Base-by-base conservation (phyloP, 2,113 vertebrate species). In the Paedocypris sp. region DNA sequence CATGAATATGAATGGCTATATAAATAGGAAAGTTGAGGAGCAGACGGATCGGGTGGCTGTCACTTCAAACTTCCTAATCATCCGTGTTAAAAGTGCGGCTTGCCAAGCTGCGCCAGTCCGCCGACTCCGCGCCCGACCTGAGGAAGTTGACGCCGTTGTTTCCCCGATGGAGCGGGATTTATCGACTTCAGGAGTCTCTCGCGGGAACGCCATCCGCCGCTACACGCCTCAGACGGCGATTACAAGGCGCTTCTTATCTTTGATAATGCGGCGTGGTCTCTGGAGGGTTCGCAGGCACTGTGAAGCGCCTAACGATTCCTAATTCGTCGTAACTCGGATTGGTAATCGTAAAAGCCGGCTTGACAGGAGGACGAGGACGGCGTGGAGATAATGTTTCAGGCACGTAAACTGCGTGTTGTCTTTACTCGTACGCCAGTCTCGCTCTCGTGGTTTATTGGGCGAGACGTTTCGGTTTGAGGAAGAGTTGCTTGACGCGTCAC, bases 1-100 rank as follows among this genome's bases (percentile, higher is more conserved):
- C 82, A 81, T 85, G 83, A 80, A 86, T 84, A 84, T 86, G 81
- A 84, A 85, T 82, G 74, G 75, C 74, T 68, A 76, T 82, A 83
- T 82, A 82, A 84, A 82, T 81, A 83, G 79, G 82, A 73, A 76
- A 78, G 77, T 79, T 77, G 79, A 83, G 72, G 76, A 80, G 78
- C 67, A 72, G 78, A 82, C 76, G 73, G 71, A 82, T 83, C 74
- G 75, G 72, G 69, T 76, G 69, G 63, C 66, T 80, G 75, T 80
- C 78, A 82, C 74, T 79, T 75, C 67, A 65, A 73, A 76, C 76
- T 78, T 74, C 70, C 64, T 74, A 73, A 77, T 79, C 76, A 77
- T 81, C 72, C 79, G 74, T 72, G 71, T 78, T 62, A 74, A 81
- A 78, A 71, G 63, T 72, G 70, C 70, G 64, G 50, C 42, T 56